Evolutionary conservation across 2,888 invertebrate genomes (phyloP).

Genomic region (Brachypterus glaber): DNA sequence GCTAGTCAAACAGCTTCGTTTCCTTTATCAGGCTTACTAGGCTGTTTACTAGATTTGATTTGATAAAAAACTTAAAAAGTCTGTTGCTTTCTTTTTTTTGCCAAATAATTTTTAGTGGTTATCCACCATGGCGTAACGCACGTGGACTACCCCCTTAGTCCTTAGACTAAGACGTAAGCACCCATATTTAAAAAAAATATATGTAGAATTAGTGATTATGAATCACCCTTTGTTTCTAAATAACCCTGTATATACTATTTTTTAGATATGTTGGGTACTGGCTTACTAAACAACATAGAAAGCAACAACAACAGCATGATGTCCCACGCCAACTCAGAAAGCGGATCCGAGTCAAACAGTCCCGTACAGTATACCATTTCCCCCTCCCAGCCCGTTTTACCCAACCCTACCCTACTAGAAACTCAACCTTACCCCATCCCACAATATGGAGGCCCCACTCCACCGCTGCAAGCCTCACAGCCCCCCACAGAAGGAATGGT

Average conservation of each 20-base stretch:
- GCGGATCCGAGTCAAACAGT: conserved; percentile 42
- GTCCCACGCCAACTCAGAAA: conserved; percentile 39
- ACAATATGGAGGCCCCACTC: conserved; percentile 31
- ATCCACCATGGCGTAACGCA: too few species aligned
- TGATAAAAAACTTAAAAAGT: too few species aligned
- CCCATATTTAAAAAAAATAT: too few species aligned
- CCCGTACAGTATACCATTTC: conserved; percentile 41
- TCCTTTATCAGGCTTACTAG: too few species aligned
- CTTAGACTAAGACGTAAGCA: too few species aligned
- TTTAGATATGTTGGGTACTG: conserved; percentile 40
- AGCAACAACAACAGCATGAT: conserved; percentile 42
- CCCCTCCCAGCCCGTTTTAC: conserved; percentile 35
- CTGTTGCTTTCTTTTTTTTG: too few species aligned
- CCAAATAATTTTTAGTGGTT: too few species aligned
- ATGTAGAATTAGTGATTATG: too few species aligned
- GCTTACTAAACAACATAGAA: conserved; percentile 37
- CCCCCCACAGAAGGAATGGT: conserved; percentile 40
- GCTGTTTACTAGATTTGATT: too few species aligned
- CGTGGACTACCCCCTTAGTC: too few species aligned
- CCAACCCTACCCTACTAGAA: conserved; percentile 29
- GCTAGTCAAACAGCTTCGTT: too few species aligned
- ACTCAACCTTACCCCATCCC: conserved; percentile 25
- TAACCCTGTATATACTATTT: conserved; percentile 5
- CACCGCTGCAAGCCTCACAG: conserved; percentile 34
- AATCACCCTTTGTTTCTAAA: too few species aligned